Base-by-base conservation (phyloP, 2,797 vertebrate species). In the Cryptoprocta ferox region DNA sequence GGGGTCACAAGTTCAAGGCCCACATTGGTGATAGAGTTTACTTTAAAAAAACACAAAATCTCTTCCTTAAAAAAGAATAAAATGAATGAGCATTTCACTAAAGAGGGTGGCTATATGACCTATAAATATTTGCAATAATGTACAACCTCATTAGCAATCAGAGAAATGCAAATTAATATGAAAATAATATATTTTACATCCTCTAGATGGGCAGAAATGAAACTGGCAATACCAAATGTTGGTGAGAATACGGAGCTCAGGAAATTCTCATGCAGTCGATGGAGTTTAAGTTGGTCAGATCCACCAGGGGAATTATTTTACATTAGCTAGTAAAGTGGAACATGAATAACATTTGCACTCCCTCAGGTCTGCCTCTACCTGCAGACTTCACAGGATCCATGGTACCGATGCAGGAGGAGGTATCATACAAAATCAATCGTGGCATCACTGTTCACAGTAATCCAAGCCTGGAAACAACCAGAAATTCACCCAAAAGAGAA, bases 401-500 rank as follows among this genome's bases (percentile, higher is more conserved):
- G 6, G 24, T 19, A 18, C 65, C 66, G 35, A 81, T 13, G 6
- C 3, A 83, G 45, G 32, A 24, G 37, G 26, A 35, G 28, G 35
- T 68, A 0, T 87, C 19, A 14, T 50, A 83, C 12, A 35, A 71
- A 80, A 32, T 50, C 12, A 2, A 24, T 86, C 75, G 73, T 65
- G 9, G 5, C 19, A 8, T 92, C 65, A 48, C 39, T 83, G 81
- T 59, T 93, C 45, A 56, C 65, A 71, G 56, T 21, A 61, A 84
- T 6, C n/a, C 30, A 68, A 94, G 37, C 61, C 68, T 15, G 82
- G 66, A 94, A 83, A 82, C 68, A 91, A 73, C 30, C 32, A 94
- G 80, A 95, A 95, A 97, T 66, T 79, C 61, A 95, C 37, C 18
- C 83, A 5, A 53, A 48, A 92, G 70, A 85, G 78, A 96, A 89